Conservation (phyloP, 2,113 vertebrate species). For the Indicator indicator region DNA sequence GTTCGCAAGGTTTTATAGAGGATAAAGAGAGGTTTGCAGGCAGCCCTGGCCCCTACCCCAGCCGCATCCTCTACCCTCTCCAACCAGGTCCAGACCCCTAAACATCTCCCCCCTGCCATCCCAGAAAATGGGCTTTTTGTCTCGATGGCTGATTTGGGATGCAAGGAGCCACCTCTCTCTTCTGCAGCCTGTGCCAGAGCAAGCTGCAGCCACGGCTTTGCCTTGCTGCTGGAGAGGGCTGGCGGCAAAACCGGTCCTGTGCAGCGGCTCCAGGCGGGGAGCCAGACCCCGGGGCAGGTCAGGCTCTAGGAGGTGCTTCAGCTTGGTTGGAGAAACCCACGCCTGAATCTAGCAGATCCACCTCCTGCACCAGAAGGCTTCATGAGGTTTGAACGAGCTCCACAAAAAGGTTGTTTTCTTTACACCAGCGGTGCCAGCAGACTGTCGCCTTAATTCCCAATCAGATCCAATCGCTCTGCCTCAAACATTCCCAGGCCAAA, state of each 20-base stretch:
- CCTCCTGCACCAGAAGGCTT: not conserved
- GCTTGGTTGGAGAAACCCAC: not conserved
- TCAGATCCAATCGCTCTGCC: not conserved
- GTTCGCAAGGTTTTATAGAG: constrained; percentile 1
- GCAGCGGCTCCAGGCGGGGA: accelerated
- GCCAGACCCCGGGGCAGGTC: not conserved
- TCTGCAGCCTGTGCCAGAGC: not conserved
- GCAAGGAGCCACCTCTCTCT: not conserved
- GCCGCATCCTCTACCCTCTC: not conserved
- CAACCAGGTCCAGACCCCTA: not conserved
- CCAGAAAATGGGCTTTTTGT: not conserved
- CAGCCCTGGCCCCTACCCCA: not conserved
- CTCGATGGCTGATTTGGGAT: not conserved
- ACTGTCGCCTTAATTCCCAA: not conserved
- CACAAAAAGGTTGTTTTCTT: not conserved
- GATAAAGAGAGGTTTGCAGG: not conserved
- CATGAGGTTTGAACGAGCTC: not conserved
- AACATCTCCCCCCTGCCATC: accelerated
- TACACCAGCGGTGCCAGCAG: not conserved
- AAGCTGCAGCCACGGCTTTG: not conserved
- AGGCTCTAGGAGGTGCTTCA: not conserved
- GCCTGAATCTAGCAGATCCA: not conserved
- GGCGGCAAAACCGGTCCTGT: accelerated
- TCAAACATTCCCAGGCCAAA: constrained; percentile 32
- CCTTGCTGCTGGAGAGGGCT: not conserved